Evolutionary conservation across 2,113 vertebrate species (phyloP).

Genomic region (Amphiprion ocellaris): DNA sequence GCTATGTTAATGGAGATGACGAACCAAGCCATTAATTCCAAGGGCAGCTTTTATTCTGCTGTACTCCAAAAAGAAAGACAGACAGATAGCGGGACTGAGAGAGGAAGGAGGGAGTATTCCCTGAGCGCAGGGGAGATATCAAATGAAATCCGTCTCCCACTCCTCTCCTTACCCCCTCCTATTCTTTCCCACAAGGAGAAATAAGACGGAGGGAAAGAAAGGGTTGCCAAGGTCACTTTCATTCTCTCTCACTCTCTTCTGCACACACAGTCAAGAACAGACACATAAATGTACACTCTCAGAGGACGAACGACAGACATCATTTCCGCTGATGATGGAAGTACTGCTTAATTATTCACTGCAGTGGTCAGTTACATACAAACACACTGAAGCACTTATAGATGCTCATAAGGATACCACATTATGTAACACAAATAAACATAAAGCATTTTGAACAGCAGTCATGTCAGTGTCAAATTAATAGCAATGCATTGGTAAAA

Average conservation of each 20-base stretch:
- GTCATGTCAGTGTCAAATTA: neutral
- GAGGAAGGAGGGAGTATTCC: conserved; percentile 72
- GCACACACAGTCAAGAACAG: conserved; percentile 13
- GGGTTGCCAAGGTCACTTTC: conserved; percentile 74
- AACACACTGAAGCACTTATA: neutral
- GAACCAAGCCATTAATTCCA: conserved; percentile 68
- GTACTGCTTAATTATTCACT: conserved; percentile 50
- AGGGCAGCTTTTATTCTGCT: conserved; percentile 71
- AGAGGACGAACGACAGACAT: conserved; percentile 26
- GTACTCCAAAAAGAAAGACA: conserved; percentile 56
- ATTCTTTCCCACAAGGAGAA: conserved; percentile 57
- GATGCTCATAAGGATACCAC: conserved; percentile 1
- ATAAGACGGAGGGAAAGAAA: conserved; percentile 37
- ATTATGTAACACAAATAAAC: conserved; percentile 14
- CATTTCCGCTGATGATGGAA: conserved; percentile 42
- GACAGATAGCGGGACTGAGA: conserved; percentile 47
- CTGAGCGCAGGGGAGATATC: conserved; percentile 70
- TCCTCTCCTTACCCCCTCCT: conserved; percentile 45
- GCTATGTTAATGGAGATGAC: conserved; percentile 55
- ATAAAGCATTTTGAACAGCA: conserved; percentile 19
- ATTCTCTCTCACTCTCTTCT: conserved; percentile 3
- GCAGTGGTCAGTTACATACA: conserved; percentile 8
- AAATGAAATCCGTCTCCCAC: conserved; percentile 70
- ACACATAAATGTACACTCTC: conserved; percentile 32
- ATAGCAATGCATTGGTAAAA: too few species aligned